These are phyloP conservation scores for Hemistola chrysoprasaria DNA, from an alignment of 2,888 invertebrate genomes.

Conservation along the genomic window DNA sequence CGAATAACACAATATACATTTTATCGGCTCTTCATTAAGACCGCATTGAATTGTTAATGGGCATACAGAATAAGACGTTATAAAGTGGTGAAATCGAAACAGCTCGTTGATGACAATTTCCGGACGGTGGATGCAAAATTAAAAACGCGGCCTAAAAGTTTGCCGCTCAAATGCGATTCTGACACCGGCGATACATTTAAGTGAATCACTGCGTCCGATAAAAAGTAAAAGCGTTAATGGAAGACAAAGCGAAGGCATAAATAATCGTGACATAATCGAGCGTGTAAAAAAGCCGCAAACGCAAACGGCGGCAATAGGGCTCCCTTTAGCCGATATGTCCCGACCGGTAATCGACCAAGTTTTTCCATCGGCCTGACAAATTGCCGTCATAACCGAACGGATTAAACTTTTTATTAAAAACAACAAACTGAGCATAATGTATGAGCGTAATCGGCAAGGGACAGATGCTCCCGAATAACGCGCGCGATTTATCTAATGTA, in stretches of 20 bases:
- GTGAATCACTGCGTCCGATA: constrained; percentile 60
- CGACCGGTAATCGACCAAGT: constrained; percentile 76
- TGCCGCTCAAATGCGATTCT: constrained; percentile 45
- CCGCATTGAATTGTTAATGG: constrained; percentile 77
- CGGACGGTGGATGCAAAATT: constrained; percentile 49
- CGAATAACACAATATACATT: constrained; percentile 74
- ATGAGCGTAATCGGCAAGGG: constrained; percentile 78
- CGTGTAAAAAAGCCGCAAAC: constrained; percentile 56
- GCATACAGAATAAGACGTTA: constrained; percentile 60
- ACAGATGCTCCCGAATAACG: constrained; percentile 80
- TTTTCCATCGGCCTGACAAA: constrained; percentile 80
- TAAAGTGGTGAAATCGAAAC: constrained; percentile 70
- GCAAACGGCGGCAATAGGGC: constrained; percentile 47
- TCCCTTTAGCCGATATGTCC: constrained; percentile 44
- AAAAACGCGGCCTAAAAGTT: constrained; percentile 50
- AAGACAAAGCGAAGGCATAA: constrained; percentile 76
- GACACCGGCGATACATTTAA: constrained; percentile 54
- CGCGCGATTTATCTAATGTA: constrained; percentile 79
- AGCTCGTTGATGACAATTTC: constrained; percentile 59
- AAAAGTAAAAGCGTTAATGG: constrained; percentile 68
- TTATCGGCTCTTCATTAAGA: constrained; percentile 78
- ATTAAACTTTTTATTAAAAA: constrained; percentile 83
- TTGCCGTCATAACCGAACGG: constrained; percentile 80
- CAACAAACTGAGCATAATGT: constrained; percentile 81
- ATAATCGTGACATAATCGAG: constrained; percentile 73